Percentiles rank a stretch among this genome's conserved stretches.
Conservation (phyloP, 2,797 vertebrate genomes). For the Xenopus petersii region DNA sequence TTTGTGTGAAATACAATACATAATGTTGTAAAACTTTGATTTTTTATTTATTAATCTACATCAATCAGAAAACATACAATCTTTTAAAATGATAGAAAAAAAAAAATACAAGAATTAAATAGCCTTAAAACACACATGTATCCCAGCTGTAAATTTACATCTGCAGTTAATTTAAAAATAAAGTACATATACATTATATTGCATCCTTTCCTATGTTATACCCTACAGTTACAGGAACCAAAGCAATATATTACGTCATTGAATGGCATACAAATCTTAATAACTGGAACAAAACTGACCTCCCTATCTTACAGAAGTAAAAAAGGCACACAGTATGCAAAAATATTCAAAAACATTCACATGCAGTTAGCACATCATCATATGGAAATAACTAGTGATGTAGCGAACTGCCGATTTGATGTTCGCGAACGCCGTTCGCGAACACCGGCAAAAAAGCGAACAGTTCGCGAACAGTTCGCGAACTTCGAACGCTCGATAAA, state of each 20-base stretch:
- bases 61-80: constrained; percentile 34
- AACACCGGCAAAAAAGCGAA: no score
- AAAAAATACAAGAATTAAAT: constrained; percentile 12
- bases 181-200: constrained; percentile 17
- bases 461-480: no score
- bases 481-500: no score
- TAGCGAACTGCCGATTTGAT: no score
- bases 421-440: no score
- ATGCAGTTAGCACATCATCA: no score
- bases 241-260: background rate
- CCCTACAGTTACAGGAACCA: constrained; percentile 1
- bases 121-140: background rate
- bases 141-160: constrained; percentile 26
- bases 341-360: no score
- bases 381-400: no score
- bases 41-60: constrained; percentile 36
- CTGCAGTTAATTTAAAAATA: background rate
- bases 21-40: constrained; percentile 22
- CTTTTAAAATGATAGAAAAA: constrained; percentile 18
- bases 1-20: constrained; percentile 37
- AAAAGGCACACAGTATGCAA: no score
- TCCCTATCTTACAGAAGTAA: no score
- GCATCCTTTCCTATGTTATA: constrained; percentile 11
- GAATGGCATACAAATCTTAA: no score
- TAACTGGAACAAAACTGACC: no score